A percentile compares a stretch with the other conserved stretches of the same genome.
Evolutionary conservation across 2,113 vertebrate genomes (phyloP).

Genomic region (Pygoscelis antarcticus): DNA sequence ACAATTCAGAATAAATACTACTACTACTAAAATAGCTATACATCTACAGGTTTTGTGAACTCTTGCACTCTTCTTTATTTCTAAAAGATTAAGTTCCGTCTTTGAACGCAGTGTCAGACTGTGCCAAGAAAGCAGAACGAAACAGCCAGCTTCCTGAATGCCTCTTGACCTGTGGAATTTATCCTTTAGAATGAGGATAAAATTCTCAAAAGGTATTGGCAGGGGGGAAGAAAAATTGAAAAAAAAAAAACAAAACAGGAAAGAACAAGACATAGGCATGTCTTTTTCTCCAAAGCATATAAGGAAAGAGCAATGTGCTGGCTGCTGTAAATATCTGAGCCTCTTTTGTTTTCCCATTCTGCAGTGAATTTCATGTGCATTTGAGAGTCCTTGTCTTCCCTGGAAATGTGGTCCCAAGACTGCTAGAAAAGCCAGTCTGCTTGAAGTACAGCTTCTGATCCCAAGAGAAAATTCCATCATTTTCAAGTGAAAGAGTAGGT

Average conservation of each 20-base stretch:
- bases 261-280: too few species aligned
- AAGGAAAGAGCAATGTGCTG: background rate
- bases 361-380: background rate
- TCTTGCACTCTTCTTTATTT: background rate
- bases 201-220: background rate
- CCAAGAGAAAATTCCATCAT: background rate
- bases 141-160: background rate
- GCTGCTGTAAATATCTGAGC: background rate
- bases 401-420: background rate
- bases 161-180: background rate
- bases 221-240: fast-evolving
- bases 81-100: background rate
- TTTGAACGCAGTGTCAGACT: background rate
- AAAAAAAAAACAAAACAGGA: too few species aligned
- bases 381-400: background rate
- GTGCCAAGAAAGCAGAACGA: background rate
- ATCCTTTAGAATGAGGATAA: background rate
- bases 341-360: background rate
- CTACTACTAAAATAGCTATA: background rate
- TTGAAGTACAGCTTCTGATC: background rate
- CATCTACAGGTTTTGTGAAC: background rate
- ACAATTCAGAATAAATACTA: background rate
- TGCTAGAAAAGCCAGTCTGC: background rate
- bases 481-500: background rate
- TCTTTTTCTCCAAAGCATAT: background rate